Evolutionary conservation across 2,113 vertebrate species (phyloP).

Genomic region (Rostratula benghalensis): DNA sequence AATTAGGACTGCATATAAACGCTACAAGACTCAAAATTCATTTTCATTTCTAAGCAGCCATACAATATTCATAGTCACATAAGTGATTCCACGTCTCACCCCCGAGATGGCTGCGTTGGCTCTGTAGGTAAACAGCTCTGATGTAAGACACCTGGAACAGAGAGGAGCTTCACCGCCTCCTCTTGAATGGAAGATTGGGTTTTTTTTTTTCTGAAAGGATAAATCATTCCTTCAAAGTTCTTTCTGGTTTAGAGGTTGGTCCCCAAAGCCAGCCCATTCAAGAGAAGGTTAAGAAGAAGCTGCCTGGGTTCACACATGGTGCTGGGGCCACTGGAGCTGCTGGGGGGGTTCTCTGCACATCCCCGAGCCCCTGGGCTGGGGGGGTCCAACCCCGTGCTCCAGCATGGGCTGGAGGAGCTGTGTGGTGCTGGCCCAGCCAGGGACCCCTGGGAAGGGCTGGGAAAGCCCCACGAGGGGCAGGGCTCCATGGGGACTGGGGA

Average conservation of each 20-base stretch:
- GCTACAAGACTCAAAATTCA: not conserved
- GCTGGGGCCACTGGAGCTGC: not conserved
- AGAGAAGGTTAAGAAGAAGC: not conserved
- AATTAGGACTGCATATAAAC: conserved; percentile 35
- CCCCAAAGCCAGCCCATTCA: not conserved
- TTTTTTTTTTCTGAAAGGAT: not conserved
- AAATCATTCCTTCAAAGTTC: not conserved
- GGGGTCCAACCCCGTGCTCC: not conserved
- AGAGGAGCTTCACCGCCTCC: not conserved
- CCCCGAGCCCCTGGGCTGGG: not conserved
- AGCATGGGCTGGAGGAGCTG: not conserved
- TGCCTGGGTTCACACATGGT: fast-evolving
- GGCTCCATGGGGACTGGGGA: fast-evolving
- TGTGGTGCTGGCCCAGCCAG: not conserved
- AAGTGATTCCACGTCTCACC: not conserved
- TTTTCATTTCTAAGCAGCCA: conserved; percentile 50
- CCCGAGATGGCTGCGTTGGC: not conserved
- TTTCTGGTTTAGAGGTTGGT: not conserved
- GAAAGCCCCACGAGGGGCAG: not conserved
- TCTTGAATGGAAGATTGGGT: fast-evolving
- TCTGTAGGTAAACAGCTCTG: not conserved
- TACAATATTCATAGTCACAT: conserved; percentile 10
- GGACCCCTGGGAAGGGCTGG: not conserved
- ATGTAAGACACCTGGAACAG: not conserved
- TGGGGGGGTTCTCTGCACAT: not conserved